Evolutionary conservation across 2,888 invertebrate species (phyloP), one percentile per base, ranked within the genome.

Genomic region (Synanthedon formicaeformis): DNA sequence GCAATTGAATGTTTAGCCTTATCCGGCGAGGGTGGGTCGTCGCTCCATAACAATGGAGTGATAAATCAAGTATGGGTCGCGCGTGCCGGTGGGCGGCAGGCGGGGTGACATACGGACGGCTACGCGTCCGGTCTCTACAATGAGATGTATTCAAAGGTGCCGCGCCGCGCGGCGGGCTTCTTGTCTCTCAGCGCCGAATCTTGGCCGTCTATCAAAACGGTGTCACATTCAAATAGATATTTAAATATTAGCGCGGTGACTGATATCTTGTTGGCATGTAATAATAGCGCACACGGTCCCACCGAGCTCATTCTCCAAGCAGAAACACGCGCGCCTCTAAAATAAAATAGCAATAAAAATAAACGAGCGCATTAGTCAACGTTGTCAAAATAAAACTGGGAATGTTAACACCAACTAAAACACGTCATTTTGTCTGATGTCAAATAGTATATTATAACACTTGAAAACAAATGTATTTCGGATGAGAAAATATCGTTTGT

Each of bases 1-100:
- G 78, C 80, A 80, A 84, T 85, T 81, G 82, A 84, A 84, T 83
- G 80, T 85, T 85, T 83, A 81, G 80, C 77, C 73, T 81, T 81
- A 83, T 83, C 83, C 83, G 82, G 76, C 67, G 71, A 72, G 81
- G 79, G 81, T 75, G 78, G 79, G 75, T 78, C 76, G 78, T 69
- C 75, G 77, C 74, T 75, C 73, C 73, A 72, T 73, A 80, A 86
- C 85, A 86, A 86, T 86, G 80, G 82, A 83, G 80, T 80, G 80
- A 85, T 86, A 86, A 86, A 86, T 86, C 86, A 85, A 78, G 86
- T 81, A 83, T 84, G 85, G 78, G 75, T 66, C 75, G 80, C 85
- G 83, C 81, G 83, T 84, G 82, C 83, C 76, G 65, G 58, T 64
- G 64, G 61, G 58, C 61, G 60, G 59, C 54, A 52, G 60, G 57